phyloP scores from a whole-genome alignment of 1,140 invertebrate species.

The Drosophila nigromelanica region DNA sequence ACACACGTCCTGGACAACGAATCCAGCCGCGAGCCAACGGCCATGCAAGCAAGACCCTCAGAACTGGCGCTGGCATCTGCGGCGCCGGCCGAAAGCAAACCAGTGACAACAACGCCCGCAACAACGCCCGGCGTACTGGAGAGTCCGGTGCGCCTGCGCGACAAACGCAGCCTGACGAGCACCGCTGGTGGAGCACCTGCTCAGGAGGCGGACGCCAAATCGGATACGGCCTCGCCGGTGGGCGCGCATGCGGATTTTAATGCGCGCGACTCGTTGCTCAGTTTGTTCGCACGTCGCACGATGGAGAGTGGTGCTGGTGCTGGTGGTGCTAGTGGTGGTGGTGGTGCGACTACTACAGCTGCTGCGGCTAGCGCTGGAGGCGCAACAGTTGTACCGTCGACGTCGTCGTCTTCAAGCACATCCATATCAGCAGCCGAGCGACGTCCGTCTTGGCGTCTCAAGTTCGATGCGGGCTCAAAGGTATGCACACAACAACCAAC shows the following conservation, averaged over 20 bases:
- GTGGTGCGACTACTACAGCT: slow-evolving; percentile 21
- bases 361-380: slow-evolving; percentile 26
- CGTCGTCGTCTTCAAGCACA: slow-evolving; percentile 21
- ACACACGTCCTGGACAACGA: slow-evolving; percentile 5
- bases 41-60: slow-evolving; percentile 48
- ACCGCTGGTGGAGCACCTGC: not conserved
- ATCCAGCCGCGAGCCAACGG: slow-evolving; percentile 10
- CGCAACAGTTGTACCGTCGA: slow-evolving; percentile 25
- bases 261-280: slow-evolving; percentile 68
- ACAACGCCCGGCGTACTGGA: slow-evolving; percentile 57
- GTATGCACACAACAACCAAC: slow-evolving; percentile 84
- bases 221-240: slow-evolving; percentile 65
- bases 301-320: slow-evolving; percentile 43
- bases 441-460: slow-evolving; percentile 94
- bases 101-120: slow-evolving; percentile 22
- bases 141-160: slow-evolving; percentile 79
- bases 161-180: slow-evolving; percentile 66
- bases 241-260: slow-evolving; percentile 61
- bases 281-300: slow-evolving; percentile 66
- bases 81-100: slow-evolving; percentile 16
- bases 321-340: slow-evolving; percentile 5
- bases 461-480: slow-evolving; percentile 94
- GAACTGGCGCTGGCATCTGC: slow-evolving; percentile 49
- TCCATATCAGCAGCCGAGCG: slow-evolving; percentile 86
- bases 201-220: slow-evolving; percentile 64